Evolutionary conservation across 2,113 vertebrate species (phyloP).

Genomic region (Strix aluco): DNA sequence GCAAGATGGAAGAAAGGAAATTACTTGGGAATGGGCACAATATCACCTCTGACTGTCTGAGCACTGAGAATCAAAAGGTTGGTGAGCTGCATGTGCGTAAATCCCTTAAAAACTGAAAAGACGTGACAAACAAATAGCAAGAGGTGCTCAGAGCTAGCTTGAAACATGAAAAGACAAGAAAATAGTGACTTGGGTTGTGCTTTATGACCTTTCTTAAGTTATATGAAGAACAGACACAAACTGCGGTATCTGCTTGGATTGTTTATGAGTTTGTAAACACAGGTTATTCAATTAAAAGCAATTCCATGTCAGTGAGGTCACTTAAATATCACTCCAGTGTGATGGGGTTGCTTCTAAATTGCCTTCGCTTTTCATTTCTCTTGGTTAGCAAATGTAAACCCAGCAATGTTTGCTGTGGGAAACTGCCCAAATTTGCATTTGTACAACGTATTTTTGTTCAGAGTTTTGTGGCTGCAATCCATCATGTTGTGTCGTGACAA

Average conservation of each 20-base stretch:
- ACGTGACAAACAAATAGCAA: not conserved
- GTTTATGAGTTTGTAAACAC: not conserved
- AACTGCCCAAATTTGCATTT: not conserved
- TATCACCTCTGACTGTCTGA: rapidly evolving
- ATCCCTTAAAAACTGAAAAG: not conserved
- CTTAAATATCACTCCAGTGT: not conserved
- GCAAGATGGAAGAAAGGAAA: not conserved
- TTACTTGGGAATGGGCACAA: rapidly evolving
- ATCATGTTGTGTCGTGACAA: not conserved
- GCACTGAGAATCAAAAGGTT: not conserved
- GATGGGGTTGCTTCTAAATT: not conserved
- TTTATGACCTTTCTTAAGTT: not conserved
- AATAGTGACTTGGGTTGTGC: not conserved
- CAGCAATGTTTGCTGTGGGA: not conserved
- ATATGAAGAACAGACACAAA: not conserved
- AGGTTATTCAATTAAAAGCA: not conserved
- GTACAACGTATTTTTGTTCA: not conserved
- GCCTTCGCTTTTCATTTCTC: not conserved
- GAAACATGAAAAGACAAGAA: not conserved
- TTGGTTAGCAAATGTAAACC: not conserved
- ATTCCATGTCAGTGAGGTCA: not conserved
- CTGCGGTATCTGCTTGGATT: not conserved
- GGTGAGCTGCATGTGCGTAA: not conserved
- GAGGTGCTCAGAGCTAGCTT: not conserved
- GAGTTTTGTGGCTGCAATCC: not conserved